Base-by-base conservation (phyloP, 2,888 invertebrate genomes). In the Scaeva pyrastri region DNA sequence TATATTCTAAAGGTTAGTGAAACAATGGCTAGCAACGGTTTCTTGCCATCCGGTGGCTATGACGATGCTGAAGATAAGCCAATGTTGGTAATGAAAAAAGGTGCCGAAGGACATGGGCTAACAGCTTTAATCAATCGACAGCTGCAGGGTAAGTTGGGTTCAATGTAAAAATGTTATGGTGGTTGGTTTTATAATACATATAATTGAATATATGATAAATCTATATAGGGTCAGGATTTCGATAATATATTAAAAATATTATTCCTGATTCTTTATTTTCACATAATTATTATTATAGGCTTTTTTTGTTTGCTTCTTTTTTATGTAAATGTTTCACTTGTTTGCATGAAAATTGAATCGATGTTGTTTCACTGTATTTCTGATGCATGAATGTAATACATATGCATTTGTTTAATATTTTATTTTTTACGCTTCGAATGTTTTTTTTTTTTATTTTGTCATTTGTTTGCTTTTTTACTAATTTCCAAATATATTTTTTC, bases 1-100 rank as follows among this genome's bases (percentile, higher is more conserved):
- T 68, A 23, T 50, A 11, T 23, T 43, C 14, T 16, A 31, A 56
- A 96, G 96, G 96, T 96, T 90, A 96, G 96, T 93, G 96, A 96
- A 93, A 96, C 96, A 71, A 96, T 96, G 95, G 95, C 95, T 39
- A 95, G 95, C 90, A 95, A 95, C 92, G 95, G 95, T 70, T 96
- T 96, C 91, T 92, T 95, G 88, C 95, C 96, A 72, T 95, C 96
- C 91, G 95, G 94, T 82, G 91, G 91, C 70, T 95, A 95, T 91
- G 95, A 95, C 87, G 96, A 96, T 89, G 94, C 95, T 12, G 96
- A 96, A 89, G 95, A 96, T 89, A 96, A 96, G 89, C 95, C 96
- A 19, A 95, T 95, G 95, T 93, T 96, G 89, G 95, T 96, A 64
- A 95, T 96, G 86, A 96, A 96, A 93, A 96, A 96, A 91, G 91